Evolutionary conservation across 2,797 vertebrate species (phyloP).

Genomic region (Centropyge bicolor): DNA sequence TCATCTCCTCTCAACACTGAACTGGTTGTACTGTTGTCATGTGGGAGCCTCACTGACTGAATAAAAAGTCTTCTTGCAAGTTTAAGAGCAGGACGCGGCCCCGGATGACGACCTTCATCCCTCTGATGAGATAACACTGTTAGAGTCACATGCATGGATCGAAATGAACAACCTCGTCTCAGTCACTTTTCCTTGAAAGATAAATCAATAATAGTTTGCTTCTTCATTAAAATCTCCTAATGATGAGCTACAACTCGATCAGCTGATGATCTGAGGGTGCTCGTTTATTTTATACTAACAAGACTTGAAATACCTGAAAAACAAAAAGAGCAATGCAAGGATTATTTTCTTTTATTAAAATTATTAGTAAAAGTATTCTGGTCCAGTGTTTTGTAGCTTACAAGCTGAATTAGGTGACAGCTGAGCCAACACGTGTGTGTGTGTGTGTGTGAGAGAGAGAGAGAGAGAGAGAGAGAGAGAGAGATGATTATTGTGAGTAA

Average conservation of each 20-base stretch:
- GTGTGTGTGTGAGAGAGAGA: too few species aligned
- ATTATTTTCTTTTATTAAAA: neutral
- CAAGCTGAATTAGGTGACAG: neutral
- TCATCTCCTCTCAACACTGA: neutral
- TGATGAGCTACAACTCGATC: neutral
- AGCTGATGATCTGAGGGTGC: neutral
- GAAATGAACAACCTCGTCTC: neutral
- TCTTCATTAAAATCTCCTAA: neutral
- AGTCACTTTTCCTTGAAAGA: too few species aligned
- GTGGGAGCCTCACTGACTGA: neutral
- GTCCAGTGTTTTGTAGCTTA: neutral
- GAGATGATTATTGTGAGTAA: rapidly evolving
- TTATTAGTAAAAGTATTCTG: neutral
- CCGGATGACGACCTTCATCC: neutral
- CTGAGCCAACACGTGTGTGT: too few species aligned
- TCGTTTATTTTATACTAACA: neutral
- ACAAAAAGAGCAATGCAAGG: neutral
- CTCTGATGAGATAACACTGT: neutral
- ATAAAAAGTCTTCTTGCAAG: neutral
- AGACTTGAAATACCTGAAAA: neutral
- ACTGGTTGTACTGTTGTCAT: neutral
- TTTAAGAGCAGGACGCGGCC: neutral
- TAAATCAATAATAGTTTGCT: neutral
- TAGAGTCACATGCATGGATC: neutral
- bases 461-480: too few species aligned